phyloP scores from a whole-genome alignment of 2,797 vertebrate species.

The Luscinia luscinia region DNA sequence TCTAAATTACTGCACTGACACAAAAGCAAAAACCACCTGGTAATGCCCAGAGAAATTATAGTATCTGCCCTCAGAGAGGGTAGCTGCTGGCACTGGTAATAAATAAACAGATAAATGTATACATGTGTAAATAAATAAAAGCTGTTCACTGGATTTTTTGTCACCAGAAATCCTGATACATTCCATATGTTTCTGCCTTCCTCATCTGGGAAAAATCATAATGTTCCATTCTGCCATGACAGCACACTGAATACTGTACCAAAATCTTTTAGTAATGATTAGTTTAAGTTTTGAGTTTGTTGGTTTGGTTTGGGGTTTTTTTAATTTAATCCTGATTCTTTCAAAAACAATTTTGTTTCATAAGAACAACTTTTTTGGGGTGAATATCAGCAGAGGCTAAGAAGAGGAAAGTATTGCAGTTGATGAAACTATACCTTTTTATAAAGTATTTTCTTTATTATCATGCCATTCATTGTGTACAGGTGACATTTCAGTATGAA shows the following conservation, averaged over 20 bases:
- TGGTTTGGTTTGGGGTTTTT: neutral
- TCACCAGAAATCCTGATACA: constrained; percentile 19
- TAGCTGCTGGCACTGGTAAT: neutral
- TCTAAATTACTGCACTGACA: neutral
- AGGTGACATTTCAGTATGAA: neutral
- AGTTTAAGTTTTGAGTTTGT: neutral
- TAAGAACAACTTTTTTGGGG: neutral
- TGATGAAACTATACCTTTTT: neutral
- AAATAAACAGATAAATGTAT: neutral
- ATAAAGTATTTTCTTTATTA: neutral
- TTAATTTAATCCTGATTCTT: neutral
- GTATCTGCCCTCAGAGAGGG: neutral
- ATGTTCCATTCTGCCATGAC: neutral
- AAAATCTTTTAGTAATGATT: neutral
- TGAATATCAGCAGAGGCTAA: neutral
- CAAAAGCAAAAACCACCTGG: constrained; percentile 11
- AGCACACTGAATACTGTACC: neutral
- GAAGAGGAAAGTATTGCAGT: neutral
- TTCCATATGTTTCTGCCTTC: constrained; percentile 30
- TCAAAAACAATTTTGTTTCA: neutral
- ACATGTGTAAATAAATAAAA: constrained; percentile 21
- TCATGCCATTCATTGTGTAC: neutral
- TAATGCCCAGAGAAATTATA: neutral
- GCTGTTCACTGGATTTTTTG: constrained; percentile 5
- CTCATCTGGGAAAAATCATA: constrained; percentile 51